These are phyloP conservation scores for Silurus aristotelis DNA, from an alignment of 2,797 vertebrate species.

Conservation along the genomic window DNA sequence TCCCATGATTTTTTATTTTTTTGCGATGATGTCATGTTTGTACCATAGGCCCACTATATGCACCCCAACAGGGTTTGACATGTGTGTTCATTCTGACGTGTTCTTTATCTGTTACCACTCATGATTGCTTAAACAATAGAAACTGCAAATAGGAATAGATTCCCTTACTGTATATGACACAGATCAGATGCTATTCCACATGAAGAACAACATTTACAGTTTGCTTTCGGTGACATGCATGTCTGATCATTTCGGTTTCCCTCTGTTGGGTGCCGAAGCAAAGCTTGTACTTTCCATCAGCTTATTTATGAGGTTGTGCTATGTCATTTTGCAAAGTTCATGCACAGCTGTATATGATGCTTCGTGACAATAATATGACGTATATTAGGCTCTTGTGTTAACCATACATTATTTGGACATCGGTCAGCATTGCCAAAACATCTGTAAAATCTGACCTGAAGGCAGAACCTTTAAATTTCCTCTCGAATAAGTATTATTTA, in stretches of 20 bases:
- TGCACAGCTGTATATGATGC: background rate
- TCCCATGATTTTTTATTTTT: background rate
- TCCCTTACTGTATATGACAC: no score
- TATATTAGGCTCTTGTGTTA: background rate
- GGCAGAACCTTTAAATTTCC: background rate
- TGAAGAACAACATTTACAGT: background rate
- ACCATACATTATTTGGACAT: no score
- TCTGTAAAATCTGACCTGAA: background rate
- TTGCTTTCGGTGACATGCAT: background rate
- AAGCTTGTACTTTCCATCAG: background rate
- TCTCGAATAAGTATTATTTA: background rate
- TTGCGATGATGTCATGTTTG: slow-evolving; percentile 30
- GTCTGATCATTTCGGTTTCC: background rate
- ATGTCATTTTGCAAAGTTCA: background rate
- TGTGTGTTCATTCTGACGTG: background rate
- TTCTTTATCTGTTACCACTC: background rate
- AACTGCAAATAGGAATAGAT: no score
- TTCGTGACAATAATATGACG: background rate
- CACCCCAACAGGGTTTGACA: slow-evolving; percentile 3
- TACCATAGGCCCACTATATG: slow-evolving; percentile 3
- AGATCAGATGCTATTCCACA: background rate
- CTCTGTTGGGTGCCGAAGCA: no score
- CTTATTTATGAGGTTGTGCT: background rate
- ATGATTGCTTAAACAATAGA: background rate
- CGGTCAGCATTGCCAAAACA: background rate